phyloP scores from a whole-genome alignment of 1,140 invertebrate genomes.

The Monomorium pharaonis region DNA sequence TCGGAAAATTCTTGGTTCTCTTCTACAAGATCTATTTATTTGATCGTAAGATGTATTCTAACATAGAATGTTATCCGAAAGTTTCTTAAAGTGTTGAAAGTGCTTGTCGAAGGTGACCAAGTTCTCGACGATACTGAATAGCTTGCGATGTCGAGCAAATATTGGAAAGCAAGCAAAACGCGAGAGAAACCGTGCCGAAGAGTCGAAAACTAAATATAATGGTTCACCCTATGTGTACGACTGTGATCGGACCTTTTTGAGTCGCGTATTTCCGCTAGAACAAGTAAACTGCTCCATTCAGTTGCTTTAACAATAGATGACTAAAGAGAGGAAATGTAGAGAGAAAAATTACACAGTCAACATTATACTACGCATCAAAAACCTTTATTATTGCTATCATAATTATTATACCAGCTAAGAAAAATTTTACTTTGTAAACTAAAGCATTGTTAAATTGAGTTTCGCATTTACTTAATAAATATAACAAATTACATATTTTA shows the following conservation, averaged over 20 bases:
- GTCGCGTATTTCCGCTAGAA: constrained; percentile 2
- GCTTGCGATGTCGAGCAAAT: constrained; percentile 23
- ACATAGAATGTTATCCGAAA: constrained; percentile 24
- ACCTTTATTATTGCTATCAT: neutral
- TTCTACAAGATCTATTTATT: neutral
- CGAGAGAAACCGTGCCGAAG: constrained; percentile 5
- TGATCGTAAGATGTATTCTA: neutral
- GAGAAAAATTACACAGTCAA: neutral
- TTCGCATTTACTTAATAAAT: neutral
- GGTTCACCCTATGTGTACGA: neutral
- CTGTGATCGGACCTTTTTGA: neutral
- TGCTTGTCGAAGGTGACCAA: neutral
- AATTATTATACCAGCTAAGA: constrained; percentile 5
- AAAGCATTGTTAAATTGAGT: neutral
- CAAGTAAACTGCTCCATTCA: constrained; percentile 4
- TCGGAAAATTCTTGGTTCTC: neutral
- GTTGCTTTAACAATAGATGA: constrained; percentile 23
- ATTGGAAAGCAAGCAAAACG: constrained; percentile 13
- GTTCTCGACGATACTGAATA: constrained; percentile 10
- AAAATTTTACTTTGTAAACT: neutral
- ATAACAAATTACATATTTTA: neutral
- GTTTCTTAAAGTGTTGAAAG: constrained; percentile 6
- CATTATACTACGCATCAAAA: neutral
- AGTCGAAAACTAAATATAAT: constrained; percentile 29
- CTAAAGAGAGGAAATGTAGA: neutral